Evolutionary conservation across 2,888 invertebrate genomes (phyloP).

Genomic region (Drosophila testacea): DNA sequence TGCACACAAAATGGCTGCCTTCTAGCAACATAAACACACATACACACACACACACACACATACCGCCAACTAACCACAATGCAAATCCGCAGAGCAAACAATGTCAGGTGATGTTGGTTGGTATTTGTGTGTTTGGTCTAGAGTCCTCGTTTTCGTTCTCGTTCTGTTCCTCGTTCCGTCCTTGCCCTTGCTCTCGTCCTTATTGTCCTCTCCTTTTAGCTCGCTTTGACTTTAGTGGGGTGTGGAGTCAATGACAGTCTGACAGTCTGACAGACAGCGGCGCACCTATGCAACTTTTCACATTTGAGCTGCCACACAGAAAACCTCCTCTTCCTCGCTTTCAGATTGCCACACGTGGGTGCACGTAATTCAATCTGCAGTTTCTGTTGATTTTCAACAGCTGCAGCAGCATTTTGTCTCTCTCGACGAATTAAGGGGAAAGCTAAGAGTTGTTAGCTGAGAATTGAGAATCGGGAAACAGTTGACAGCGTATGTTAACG

Average conservation of each 20-base stretch:
- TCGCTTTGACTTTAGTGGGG: neutral
- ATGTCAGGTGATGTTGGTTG: conserved; percentile 73
- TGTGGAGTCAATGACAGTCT: conserved; percentile 66
- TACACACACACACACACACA: conserved; percentile 19
- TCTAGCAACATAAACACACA: conserved; percentile 29
- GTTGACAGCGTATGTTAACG: conserved; percentile 71
- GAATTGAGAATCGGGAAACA: conserved; percentile 25
- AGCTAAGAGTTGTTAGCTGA: conserved; percentile 19
- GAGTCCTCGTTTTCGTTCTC: neutral
- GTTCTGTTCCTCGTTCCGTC: too few relatives aligned
- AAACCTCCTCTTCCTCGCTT: neutral
- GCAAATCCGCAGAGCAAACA: conserved; percentile 80
- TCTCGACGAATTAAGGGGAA: conserved; percentile 19
- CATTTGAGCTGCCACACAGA: conserved; percentile 35
- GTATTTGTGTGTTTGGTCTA: conserved; percentile 22
- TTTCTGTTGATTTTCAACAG: conserved; percentile 68
- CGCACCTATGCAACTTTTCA: conserved; percentile 72
- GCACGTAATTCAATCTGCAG: conserved; percentile 74
- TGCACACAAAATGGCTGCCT: conserved; percentile 56
- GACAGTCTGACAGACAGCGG: conserved; percentile 73
- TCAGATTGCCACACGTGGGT: conserved; percentile 19
- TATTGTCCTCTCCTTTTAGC: neutral
- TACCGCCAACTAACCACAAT: conserved; percentile 77
- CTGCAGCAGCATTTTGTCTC: conserved; percentile 37
- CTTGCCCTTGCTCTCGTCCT: neutral